A percentile compares a stretch with the other conserved stretches of the same genome.
phyloP scores from a whole-genome alignment of 2,888 invertebrate species.

The Amphipyra tragopoginis region DNA sequence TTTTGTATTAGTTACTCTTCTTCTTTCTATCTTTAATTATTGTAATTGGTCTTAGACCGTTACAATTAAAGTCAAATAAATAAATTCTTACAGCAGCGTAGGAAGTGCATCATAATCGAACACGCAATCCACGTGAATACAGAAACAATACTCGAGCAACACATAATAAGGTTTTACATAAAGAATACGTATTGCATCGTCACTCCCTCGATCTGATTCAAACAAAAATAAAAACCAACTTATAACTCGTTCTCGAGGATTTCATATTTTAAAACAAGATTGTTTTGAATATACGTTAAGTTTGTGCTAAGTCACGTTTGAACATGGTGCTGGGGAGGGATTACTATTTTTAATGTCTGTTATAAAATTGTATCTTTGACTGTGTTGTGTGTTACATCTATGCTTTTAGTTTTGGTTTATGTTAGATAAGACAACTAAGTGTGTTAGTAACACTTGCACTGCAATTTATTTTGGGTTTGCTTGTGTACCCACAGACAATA shows the following conservation, averaged over 20 bases:
- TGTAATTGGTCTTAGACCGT: too few relatives aligned
- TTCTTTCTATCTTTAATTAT: too few relatives aligned
- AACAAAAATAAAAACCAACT: conserved; percentile 70
- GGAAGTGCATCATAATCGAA: conserved; percentile 1
- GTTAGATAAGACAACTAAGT: too few relatives aligned
- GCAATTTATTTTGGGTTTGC: too few relatives aligned
- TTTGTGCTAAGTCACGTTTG: conserved; percentile 83
- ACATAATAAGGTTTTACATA: conserved; percentile 57
- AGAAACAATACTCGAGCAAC: conserved; percentile 48
- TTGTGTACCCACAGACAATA: too few relatives aligned
- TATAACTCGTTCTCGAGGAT: conserved; percentile 81
- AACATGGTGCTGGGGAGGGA: conserved; percentile 43
- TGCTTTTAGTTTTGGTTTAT: too few relatives aligned
- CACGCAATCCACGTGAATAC: conserved; percentile 8
- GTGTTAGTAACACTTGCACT: too few relatives aligned
- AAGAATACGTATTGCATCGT: conserved; percentile 68
- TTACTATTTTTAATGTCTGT: conserved; percentile 46
- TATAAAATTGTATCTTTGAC: conserved; percentile 12
- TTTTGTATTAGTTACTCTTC: too few relatives aligned
- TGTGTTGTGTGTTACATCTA: neutral
- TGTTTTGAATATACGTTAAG: conserved; percentile 77
- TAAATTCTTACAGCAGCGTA: too few relatives aligned
- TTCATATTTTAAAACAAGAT: conserved; percentile 87
- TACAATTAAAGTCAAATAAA: too few relatives aligned
- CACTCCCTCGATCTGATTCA: conserved; percentile 75